Percentiles rank a stretch among this genome's conserved stretches.
Conservation (phyloP, 2,113 vertebrate species). For the Eonycteris spelaea region DNA sequence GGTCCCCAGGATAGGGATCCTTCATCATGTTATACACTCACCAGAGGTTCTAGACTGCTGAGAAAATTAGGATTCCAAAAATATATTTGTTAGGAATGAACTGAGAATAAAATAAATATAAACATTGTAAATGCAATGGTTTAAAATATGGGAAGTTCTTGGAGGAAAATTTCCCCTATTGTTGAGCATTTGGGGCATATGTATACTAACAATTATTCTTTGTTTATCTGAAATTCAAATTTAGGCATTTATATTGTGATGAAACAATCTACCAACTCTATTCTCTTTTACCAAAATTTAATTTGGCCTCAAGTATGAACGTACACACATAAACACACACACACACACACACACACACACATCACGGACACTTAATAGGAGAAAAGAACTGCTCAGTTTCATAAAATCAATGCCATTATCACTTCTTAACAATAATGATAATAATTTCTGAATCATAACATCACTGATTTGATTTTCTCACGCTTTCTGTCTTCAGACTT, state of each 20-base stretch:
- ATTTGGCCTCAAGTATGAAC: neutral
- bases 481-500: neutral
- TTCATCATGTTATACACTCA: neutral
- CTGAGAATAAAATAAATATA: neutral
- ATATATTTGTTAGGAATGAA: neutral
- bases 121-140: neutral
- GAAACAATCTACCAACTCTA: neutral
- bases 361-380: neutral
- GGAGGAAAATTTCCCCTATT: neutral
- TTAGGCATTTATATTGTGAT: neutral
- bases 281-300: neutral
- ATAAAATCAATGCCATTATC: neutral
- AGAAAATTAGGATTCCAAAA: conserved; percentile 1
- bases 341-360: neutral
- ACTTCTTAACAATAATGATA: neutral
- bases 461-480: neutral
- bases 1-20: neutral
- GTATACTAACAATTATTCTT: neutral
- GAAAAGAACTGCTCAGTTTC: neutral
- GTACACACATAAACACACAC: neutral
- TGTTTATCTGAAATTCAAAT: neutral
- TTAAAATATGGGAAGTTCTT: neutral
- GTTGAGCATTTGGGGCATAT: neutral
- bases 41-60: neutral
- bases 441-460: neutral